Evolutionary conservation across 2,888 invertebrate genomes (phyloP).

Genomic region (Peribatodes rhomboidaria): DNA sequence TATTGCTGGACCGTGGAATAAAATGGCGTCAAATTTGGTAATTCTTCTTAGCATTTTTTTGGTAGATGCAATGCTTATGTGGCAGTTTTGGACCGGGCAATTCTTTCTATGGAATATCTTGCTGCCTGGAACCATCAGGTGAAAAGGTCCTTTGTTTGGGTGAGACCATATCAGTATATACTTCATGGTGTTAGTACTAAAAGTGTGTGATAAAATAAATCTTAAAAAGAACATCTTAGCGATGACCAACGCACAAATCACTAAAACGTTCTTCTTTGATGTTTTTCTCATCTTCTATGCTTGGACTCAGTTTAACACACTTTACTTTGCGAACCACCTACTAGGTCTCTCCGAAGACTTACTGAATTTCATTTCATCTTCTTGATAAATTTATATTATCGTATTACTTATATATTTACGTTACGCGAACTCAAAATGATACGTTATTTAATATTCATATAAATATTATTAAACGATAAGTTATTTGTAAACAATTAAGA

Average conservation of each 20-base stretch:
- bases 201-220: background rate
- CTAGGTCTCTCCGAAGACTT: too few relatives aligned
- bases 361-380: too few relatives aligned
- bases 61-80: constrained; percentile 61
- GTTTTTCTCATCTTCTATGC: constrained; percentile 2
- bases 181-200: constrained; percentile 5
- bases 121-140: constrained; percentile 54
- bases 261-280: background rate
- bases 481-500: background rate
- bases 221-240: background rate
- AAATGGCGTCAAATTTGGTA: constrained; percentile 62
- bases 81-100: constrained; percentile 67
- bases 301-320: too few relatives aligned
- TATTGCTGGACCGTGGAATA: constrained; percentile 65
- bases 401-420: too few relatives aligned
- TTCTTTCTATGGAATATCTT: constrained; percentile 58
- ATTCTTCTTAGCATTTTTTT: constrained; percentile 52
- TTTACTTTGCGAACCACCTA: too few relatives aligned
- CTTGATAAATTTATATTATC: too few relatives aligned
- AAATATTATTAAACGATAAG: too few relatives aligned
- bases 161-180: constrained; percentile 59
- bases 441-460: background rate
- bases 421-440: background rate
- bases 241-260: background rate
- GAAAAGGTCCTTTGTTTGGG: constrained; percentile 53